Base-by-base conservation (phyloP, 1,140 invertebrate species). In the Radopholus similis region DNA sequence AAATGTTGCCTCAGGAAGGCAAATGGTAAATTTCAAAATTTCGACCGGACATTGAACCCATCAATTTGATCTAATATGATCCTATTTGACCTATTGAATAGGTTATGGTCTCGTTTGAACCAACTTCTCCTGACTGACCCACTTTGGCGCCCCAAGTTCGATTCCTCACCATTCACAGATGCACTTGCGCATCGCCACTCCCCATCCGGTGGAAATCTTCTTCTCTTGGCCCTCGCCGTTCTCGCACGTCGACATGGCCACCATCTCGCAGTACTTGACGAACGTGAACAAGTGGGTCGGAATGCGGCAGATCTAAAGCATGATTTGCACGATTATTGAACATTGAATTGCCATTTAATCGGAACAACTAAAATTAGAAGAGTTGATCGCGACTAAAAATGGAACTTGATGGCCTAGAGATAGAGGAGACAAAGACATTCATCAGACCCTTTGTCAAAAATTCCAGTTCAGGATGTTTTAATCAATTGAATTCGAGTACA, bases 241-340 rank as follows among this genome's bases (percentile, higher is more conserved):
- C 60, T 28, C 66, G 8, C 37, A 40, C 0, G 57, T 60, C 23
- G 47, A 42, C 37, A 65, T 62, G 4, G 77, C n/a, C 35, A 79
- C 64, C 28, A 62, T 78, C 74, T 70, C 80, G 71, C 53, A 74
- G 57, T 68, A 80, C 40, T 76, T 74, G 26, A 84, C 65, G 53
- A 84, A 84, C 44, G 74, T 65, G 66, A 85, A 85, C 30, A 85
- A 59, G 68, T 84, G 80, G 2, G 84, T 85, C 11, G 84, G 84
- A 26, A 83, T 85, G 28, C 83, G 73, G 59, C 83, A 84, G 0
- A 85, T 78, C 35, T 82, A 60, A 51, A 72, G 53, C 15, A 38
- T 64, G 30, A 28, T 15, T 4, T 51, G 11, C 37, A 26, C 26
- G 32, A 6, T 11, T 32, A 38, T 57, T 15, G 30, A 28, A 6